Percentiles rank a stretch among this genome's conserved stretches.
Conservation (phyloP, 2,113 vertebrate species). For the Myocastor coypus region DNA sequence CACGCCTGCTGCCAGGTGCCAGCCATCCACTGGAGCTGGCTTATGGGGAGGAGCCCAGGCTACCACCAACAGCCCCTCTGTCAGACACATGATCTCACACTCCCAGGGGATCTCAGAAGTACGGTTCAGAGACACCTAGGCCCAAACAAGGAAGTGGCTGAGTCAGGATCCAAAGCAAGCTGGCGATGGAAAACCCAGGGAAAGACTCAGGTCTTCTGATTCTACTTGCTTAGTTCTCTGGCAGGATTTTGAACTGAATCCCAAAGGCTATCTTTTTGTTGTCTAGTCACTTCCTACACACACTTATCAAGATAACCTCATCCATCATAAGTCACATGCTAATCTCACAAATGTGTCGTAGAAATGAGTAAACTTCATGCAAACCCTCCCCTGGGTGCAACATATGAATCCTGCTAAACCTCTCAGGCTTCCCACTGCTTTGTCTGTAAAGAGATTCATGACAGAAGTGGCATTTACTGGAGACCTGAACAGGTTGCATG, state of each 20-base stretch:
- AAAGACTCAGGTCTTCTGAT: neutral
- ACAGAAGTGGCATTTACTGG: neutral
- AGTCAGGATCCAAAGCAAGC: neutral
- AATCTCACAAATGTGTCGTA: conserved; percentile 30
- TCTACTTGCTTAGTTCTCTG: conserved; percentile 38
- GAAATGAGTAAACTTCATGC: conserved; percentile 54
- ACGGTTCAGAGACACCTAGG: neutral
- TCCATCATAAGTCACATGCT: conserved; percentile 46
- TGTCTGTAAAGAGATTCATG: neutral
- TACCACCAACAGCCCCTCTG: neutral
- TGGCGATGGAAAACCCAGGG: neutral
- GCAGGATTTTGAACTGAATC: conserved; percentile 51
- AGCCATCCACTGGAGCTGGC: neutral
- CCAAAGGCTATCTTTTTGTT: neutral
- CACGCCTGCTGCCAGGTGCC: conserved; percentile 40
- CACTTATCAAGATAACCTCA: conserved; percentile 59
- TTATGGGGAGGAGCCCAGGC: neutral
- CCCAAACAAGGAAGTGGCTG: neutral
- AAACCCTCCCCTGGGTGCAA: neutral
- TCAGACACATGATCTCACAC: neutral
- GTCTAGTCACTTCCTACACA: neutral
- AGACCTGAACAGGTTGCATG: neutral
- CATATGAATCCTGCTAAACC: neutral
- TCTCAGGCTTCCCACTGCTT: neutral
- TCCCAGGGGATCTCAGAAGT: neutral